Evolutionary conservation across 2,888 invertebrate species (phyloP), one percentile per base, ranked within the genome.

Genomic region (Campoplex capitator): DNA sequence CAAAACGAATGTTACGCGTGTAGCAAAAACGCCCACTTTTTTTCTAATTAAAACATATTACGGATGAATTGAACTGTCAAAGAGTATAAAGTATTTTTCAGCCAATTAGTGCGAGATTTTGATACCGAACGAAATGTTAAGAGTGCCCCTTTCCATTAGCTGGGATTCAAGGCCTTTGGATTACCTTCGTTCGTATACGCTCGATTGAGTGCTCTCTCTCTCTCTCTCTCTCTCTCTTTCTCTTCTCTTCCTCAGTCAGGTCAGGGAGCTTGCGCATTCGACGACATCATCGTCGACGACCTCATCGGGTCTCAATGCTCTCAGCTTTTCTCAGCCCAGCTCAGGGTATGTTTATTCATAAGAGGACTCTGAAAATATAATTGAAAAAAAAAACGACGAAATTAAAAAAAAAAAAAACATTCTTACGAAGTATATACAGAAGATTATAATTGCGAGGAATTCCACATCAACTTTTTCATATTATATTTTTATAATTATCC

Each of bases 191-290:
- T 68, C 68, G 13, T 42, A 23, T 23, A 38, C 38, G 42, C 68
- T 68, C 58, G 58, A 68, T 80, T 70, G 80, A 70, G 68, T 70
- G 28, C 80, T 48, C 70, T 28, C 56, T 28, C 51, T 42, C 42
- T 42, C 70, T 28, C 51, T 42, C 68, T 42, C 23, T 23, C 23
- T 23, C 23, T 23, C 23, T 23, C 79, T 45, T 56, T 28, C 51
- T 42, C 68, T 42, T 45, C 42, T 42, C 38, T 23, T 23, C 11
- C 68, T 9, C 68, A 23, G 42, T 45, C 42, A 68, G 68, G 68
- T 68, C 68, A 68, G 42, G 68, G 68, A 28, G 68, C 42, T 45
- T 45, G 68, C 68, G 68, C 42, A 45, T 42, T 68, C 68, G 13
- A 42, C 68, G 68, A 42, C 68, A 62, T 81, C 73, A 70, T 62